Percentiles rank a stretch among this genome's conserved stretches.
phyloP scores from a whole-genome alignment of 2,888 invertebrate genomes.

The Trimorus sp. region DNA sequence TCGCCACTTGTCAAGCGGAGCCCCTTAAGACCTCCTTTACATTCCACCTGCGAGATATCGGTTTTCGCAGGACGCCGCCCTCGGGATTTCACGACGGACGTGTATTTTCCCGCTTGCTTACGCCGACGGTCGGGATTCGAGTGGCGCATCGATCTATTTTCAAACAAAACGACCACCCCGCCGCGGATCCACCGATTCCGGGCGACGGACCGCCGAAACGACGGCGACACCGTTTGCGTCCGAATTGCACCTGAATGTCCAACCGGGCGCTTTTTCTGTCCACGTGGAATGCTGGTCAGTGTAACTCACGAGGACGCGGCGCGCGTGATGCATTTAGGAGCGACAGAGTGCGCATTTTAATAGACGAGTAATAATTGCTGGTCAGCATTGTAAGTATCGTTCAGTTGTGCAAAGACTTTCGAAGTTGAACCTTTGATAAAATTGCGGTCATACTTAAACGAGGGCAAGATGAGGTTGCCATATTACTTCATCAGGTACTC shows the following conservation, averaged over 20 bases:
- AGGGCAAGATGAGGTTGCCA: too few species aligned
- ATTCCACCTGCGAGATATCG: constrained; percentile 66
- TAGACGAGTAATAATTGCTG: too few species aligned
- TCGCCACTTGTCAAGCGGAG: constrained; percentile 54
- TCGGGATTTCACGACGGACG: constrained; percentile 61
- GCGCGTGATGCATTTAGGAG: constrained; percentile 23
- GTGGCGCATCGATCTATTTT: constrained; percentile 53
- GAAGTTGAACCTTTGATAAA: too few species aligned
- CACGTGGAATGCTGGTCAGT: constrained; percentile 21
- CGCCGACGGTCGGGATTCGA: constrained; percentile 61
- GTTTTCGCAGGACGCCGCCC: constrained; percentile 65
- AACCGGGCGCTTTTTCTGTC: constrained; percentile 35
- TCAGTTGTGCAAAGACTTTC: too few species aligned
- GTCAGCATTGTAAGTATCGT: too few species aligned
- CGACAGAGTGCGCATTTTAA: neutral
- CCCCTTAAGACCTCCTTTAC: constrained; percentile 63
- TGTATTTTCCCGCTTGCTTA: constrained; percentile 68
- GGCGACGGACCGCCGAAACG: constrained; percentile 40
- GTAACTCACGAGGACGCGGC: constrained; percentile 32
- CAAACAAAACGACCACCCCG: constrained; percentile 63
- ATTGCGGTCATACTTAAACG: too few species aligned
- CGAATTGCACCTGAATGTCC: constrained; percentile 53
- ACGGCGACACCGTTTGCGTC: constrained; percentile 30
- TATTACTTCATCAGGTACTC: too few species aligned
- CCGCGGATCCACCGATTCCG: constrained; percentile 33